Conservation (phyloP, 2,888 invertebrate genomes). For the Arrhopalites spinosus region DNA sequence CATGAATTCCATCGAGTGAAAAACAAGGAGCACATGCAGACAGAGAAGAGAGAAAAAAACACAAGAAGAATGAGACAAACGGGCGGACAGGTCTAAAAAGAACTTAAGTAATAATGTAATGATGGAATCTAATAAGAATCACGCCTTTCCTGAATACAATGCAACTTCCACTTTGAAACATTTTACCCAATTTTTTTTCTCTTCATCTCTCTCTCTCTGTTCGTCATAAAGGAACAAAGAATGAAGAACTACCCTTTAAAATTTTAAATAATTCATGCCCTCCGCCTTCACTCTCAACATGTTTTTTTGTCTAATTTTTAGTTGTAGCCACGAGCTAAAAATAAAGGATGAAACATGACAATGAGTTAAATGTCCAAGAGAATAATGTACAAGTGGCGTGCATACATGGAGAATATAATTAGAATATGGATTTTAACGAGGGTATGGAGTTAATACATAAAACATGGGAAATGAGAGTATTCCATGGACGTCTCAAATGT, state of each 20-base stretch:
- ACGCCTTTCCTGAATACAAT: constrained; percentile 21
- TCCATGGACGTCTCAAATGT: too few relatives aligned
- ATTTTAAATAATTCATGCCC: background rate
- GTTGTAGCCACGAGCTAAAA: too few relatives aligned
- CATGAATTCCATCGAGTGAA: background rate
- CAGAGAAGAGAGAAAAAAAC: background rate
- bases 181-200: background rate
- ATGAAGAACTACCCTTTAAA: background rate
- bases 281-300: too few relatives aligned
- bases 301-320: too few relatives aligned
- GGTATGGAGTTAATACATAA: too few relatives aligned
- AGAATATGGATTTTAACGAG: too few relatives aligned
- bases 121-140: constrained; percentile 18
- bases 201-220: background rate
- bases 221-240: too few relatives aligned
- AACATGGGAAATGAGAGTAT: too few relatives aligned
- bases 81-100: constrained; percentile 26
- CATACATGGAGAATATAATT: too few relatives aligned
- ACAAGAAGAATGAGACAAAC: constrained; percentile 4
- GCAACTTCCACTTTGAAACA: constrained; percentile 6
- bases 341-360: too few relatives aligned
- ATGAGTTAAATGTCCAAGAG: too few relatives aligned
- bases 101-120: constrained; percentile 29
- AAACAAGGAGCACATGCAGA: background rate
- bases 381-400: too few relatives aligned